Evolutionary conservation across 2,797 vertebrate species (phyloP).

Genomic region (Kryptolebias ocellatus): DNA sequence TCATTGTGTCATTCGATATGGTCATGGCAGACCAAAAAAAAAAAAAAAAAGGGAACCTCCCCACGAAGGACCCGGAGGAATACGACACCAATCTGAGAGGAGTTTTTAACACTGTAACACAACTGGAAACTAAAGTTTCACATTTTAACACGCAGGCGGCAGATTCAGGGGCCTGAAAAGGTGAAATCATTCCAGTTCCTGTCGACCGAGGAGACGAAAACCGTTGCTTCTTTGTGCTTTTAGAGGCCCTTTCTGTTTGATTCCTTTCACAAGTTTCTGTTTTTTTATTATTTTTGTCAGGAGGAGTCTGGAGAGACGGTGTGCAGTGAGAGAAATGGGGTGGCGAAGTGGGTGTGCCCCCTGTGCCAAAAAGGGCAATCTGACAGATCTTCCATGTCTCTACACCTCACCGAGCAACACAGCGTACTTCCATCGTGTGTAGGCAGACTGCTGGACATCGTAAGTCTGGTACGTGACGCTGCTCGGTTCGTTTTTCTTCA

Average conservation of each 20-base stretch:
- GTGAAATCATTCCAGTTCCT: no score
- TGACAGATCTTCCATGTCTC: constrained; percentile 78
- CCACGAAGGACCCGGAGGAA: not conserved
- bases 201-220: no score
- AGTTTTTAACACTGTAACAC: not conserved
- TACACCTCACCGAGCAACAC: constrained; percentile 84
- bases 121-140: not conserved
- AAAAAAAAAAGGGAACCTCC: constrained; percentile 27
- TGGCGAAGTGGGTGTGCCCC: constrained; percentile 88
- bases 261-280: no score
- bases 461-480: constrained; percentile 63
- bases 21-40: constrained; percentile 12
- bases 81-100: constrained; percentile 14
- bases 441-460: constrained; percentile 83
- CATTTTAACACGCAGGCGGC: no score
- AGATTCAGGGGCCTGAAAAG: no score
- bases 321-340: constrained; percentile 81
- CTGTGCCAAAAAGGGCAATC: constrained; percentile 89
- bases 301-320: constrained; percentile 89
- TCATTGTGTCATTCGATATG: constrained; percentile 37
- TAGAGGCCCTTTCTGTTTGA: no score
- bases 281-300: constrained; percentile 64
- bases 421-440: constrained; percentile 84
- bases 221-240: no score
- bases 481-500: no score